Base-by-base conservation (phyloP, 2,113 vertebrate genomes). In the Cebidichthys violaceus region DNA sequence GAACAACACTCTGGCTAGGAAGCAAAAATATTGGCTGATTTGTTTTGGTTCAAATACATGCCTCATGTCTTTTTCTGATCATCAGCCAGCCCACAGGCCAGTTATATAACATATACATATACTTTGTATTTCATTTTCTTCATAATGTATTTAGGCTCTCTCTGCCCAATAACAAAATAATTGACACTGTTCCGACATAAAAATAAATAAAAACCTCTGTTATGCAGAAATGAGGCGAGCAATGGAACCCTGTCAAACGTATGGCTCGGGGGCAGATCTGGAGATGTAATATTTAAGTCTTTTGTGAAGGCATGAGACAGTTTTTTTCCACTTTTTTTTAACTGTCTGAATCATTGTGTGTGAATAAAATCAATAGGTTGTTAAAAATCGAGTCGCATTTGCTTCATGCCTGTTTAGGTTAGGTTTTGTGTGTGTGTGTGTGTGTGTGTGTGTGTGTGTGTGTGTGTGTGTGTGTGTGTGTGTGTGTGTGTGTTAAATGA, bases 281-380 rank as follows among this genome's bases (percentile, higher is more conserved):
- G 27, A 79, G 29, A 73, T 2, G 0, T 57, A 31, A 52, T 33
- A 64, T 24, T 55, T 3, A 15, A 41, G 37, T 22, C 3, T 62
- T 76, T 39, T 20, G 33, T 37, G 11, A 39, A 47, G 35, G 9
- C 45, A 45, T 64, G 60, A 72, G 41, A 61, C 65, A 57, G 20
- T 76, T 57, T 85, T 78, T 52, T 75, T 70, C 5, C 35, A 37
- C 9, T 9, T 77, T 33, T 66, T 77, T n/a, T 29, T 71, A 75
- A 45, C 65, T 67, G 24, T 33, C 55, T 45, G 20, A n/a, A 31
- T 70, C 15, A 62, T 52, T 17, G 22, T 15, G 43, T 54, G 41
- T 61, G 72, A 68, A 68, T 33, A 4, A 70, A 81, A 41, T 60
- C 62, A 65, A 83, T 45, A 61, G 22, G 43, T 45, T 37, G 9